Evolutionary conservation across 2,797 vertebrate genomes (phyloP), one percentile per base, ranked within the genome.

Genomic region (Bothrops alternatus): DNA sequence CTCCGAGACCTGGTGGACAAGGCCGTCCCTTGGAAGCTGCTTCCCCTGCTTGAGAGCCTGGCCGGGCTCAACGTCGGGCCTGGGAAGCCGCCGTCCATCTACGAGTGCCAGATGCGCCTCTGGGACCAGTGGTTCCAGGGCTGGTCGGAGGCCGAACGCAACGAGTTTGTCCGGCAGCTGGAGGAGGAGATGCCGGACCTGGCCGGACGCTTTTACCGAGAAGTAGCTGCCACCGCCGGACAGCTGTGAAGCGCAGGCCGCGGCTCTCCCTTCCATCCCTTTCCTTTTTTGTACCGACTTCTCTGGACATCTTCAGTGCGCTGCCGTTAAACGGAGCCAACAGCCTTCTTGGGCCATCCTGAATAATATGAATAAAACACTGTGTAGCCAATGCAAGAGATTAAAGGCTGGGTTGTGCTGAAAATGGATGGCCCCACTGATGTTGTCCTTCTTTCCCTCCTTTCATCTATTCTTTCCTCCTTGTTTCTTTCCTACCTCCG

Each of bases 61-160:
- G 98, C 98, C 37, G 98, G 98, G 85, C 98, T 99, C 63, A 94
- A 98, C 97, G 98, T 99, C 11, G 97, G 96, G 65, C 12, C 73
- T 0, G 91, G 73, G 14, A 73, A 90, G 16, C 91, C 85, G 98
- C 32, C 98, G 98, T 86, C 98, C 42, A 98, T 99, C 95, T 99
- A 98, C 95, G 98, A 99, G 93, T 99, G 99, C 96, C 99, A 99
- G 96, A 97, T 99, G 57, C 98, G 98, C 63, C 97, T 99, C 92
- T 99, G 99, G 99, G 98, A 97, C 94, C 98, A 99, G 96, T 99
- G 98, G 98, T 99, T 99, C 94, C 98, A 98, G 95, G 97, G 98
- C 18, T 99, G 99, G 98, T 97, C 98, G 87, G 98, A 99, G 93
- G 97, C 98, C 88, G 98, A 99, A 93, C 97, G 98, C 93, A 99